A percentile compares a stretch with the other conserved stretches of the same genome.
Evolutionary conservation across 2,888 invertebrate species (phyloP).

Genomic region (Pseudoips prasinana): DNA sequence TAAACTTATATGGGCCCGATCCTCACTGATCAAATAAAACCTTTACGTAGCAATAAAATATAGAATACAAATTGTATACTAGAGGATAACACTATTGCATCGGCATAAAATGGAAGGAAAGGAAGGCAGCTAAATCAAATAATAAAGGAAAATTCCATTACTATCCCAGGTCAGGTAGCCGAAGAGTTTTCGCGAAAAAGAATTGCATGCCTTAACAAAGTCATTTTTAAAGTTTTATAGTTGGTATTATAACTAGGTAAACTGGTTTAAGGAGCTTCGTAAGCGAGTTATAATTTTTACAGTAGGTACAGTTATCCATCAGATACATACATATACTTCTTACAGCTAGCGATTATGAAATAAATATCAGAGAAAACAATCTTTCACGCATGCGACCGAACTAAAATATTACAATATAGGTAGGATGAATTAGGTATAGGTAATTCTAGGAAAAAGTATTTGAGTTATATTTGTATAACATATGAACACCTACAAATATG

Average conservation of each 20-base stretch:
- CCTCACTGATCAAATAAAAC: too few species aligned
- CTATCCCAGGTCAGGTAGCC: slow-evolving; percentile 59
- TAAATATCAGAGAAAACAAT: too few species aligned
- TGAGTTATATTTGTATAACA: too few species aligned
- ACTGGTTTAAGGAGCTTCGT: slow-evolving; percentile 15
- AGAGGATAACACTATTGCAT: slow-evolving; percentile 61
- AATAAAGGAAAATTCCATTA: slow-evolving; percentile 76
- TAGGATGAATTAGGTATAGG: too few species aligned
- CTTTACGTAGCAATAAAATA: not conserved
- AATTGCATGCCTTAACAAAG: slow-evolving; percentile 46
- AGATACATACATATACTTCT: too few species aligned
- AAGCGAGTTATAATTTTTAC: not conserved
- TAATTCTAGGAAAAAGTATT: too few species aligned
- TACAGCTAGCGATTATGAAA: too few species aligned
- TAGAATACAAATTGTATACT: slow-evolving; percentile 34
- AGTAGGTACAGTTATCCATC: too few species aligned
- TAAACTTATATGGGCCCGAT: too few species aligned
- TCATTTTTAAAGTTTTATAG: slow-evolving; percentile 30
- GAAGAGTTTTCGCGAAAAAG: slow-evolving; percentile 59
- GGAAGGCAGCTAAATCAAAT: slow-evolving; percentile 67
- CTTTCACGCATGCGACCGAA: too few species aligned
- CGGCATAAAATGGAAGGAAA: slow-evolving; percentile 64
- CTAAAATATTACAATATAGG: too few species aligned
- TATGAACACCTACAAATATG: too few species aligned
- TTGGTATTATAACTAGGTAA: slow-evolving; percentile 27